Conservation (phyloP, 2,797 vertebrate genomes). For the Lepilemur septentrionalis region DNA sequence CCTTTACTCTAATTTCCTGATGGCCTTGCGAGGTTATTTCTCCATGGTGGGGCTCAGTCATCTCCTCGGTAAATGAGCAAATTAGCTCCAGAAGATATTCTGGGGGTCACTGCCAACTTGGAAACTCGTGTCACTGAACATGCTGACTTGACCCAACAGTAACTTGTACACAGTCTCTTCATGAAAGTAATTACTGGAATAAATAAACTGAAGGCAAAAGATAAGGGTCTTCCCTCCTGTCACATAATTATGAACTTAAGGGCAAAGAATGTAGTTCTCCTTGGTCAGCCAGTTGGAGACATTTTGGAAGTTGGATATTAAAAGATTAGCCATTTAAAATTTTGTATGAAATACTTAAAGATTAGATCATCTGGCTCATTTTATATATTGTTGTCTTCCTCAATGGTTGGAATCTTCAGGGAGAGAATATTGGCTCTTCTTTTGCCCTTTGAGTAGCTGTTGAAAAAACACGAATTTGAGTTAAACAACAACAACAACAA, state of each 20-base stretch:
- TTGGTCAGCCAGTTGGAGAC: neutral
- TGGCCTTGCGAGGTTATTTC: neutral
- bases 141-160: neutral
- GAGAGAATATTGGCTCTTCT: neutral
- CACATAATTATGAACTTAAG: neutral
- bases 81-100: neutral
- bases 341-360: constrained; percentile 10
- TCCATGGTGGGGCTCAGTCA: neutral
- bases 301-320: constrained; percentile 20
- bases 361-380: constrained; percentile 25
- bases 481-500: neutral
- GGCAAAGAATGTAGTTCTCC: neutral
- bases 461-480: neutral
- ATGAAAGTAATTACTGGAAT: constrained; percentile 29
- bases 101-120: neutral
- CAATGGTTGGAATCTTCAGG: neutral
- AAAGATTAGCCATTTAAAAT: constrained; percentile 1
- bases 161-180: neutral
- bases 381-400: neutral
- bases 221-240: neutral
- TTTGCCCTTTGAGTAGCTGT: neutral
- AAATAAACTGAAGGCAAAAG: constrained; percentile 44
- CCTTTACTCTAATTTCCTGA: neutral
- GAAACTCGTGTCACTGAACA: neutral
- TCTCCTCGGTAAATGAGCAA: neutral